phyloP scores from a whole-genome alignment of 2,797 vertebrate genomes.

The Eurystomus glaucurus region DNA sequence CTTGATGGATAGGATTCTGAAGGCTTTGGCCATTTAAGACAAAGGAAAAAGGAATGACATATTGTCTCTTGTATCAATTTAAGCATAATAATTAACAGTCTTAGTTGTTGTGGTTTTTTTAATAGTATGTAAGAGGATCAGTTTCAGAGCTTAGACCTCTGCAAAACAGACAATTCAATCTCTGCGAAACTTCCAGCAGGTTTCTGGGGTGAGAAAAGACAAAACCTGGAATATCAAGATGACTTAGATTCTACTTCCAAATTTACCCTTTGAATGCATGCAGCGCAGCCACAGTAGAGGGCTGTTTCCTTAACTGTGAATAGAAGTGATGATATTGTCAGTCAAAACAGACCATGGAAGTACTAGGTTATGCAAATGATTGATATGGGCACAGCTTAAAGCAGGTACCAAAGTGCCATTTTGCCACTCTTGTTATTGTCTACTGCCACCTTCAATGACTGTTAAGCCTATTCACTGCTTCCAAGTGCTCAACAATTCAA shows the following conservation, averaged over 20 bases:
- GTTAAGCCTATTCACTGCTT: background rate
- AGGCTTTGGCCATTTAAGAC: background rate
- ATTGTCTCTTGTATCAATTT: background rate
- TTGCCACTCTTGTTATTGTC: background rate
- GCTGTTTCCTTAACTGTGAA: background rate
- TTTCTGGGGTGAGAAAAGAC: background rate
- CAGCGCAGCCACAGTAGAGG: background rate
- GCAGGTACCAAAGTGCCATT: background rate
- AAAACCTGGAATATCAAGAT: background rate
- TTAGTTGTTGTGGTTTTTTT: background rate
- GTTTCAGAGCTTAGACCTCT: background rate
- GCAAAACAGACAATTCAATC: background rate
- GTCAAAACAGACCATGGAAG: background rate
- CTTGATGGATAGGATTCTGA: background rate
- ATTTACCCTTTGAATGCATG: background rate
- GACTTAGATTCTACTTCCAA: background rate
- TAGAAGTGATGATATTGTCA: background rate
- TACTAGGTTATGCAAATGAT: background rate
- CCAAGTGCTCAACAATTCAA: background rate
- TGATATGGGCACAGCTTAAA: background rate
- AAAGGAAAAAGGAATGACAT: background rate
- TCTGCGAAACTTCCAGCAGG: background rate
- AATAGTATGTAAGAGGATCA: background rate
- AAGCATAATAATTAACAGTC: background rate
- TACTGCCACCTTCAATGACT: background rate